These are phyloP conservation scores for Ostrea denselamellosa DNA, from an alignment of 1,140 invertebrate species.

Conservation along the genomic window DNA sequence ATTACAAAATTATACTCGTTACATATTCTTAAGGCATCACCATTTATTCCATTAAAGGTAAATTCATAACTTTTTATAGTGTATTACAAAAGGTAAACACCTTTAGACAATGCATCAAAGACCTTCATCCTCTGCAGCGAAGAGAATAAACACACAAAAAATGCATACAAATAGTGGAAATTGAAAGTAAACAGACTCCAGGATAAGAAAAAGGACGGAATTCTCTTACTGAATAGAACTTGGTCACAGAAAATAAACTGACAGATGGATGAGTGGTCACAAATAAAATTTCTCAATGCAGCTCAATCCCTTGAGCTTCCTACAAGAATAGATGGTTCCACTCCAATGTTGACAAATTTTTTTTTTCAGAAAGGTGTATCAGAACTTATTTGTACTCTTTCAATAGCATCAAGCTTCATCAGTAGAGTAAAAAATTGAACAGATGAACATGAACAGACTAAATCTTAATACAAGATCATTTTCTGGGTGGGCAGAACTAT, in stretches of 20 bases:
- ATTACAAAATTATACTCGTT: background rate
- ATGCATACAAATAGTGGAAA: constrained; percentile 21
- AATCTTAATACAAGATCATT: background rate
- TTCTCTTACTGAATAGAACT: constrained; percentile 5
- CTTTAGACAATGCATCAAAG: constrained; percentile 4
- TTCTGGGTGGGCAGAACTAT: constrained; percentile 25
- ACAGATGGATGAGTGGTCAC: constrained; percentile 34
- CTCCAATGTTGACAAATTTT: background rate
- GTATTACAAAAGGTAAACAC: background rate
- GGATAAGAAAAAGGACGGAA: constrained; percentile 7
- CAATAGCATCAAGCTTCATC: background rate
- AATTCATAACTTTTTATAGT: background rate
- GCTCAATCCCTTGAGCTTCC: background rate
- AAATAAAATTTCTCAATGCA: constrained; percentile 20
- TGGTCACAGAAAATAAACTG: constrained; percentile 19
- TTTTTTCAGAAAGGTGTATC: background rate
- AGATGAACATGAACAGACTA: background rate
- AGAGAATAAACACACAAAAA: constrained; percentile 5
- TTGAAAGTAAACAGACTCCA: constrained; percentile 6
- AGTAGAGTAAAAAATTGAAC: background rate
- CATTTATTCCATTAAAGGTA: background rate
- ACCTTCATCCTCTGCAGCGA: background rate
- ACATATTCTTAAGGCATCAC: background rate
- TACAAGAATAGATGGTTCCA: background rate
- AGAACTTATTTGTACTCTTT: background rate